These are phyloP conservation scores for Callithrix jacchus DNA, from an alignment of 2,113 vertebrate species.

Conservation along the genomic window DNA sequence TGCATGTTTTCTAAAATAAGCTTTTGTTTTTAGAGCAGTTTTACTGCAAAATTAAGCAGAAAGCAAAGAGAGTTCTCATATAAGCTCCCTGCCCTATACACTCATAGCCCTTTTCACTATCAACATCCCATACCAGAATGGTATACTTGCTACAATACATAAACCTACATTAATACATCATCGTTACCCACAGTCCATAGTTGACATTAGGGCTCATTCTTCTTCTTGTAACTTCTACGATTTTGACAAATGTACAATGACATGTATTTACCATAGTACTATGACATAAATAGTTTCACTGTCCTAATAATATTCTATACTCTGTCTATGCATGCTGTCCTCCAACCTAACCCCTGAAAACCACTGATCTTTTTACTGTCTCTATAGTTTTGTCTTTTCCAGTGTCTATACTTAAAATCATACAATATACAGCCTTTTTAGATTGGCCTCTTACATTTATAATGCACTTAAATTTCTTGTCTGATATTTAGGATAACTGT, in stretches of 20 bases:
- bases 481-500: too few relatives aligned
- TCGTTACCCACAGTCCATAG: neutral
- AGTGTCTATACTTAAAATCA: neutral
- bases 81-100: neutral
- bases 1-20: neutral
- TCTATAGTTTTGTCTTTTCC: neutral
- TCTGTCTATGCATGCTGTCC: neutral
- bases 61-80: neutral
- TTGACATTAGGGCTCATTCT: neutral
- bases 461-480: neutral
- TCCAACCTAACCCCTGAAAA: neutral
- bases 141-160: neutral
- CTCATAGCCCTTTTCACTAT: neutral
- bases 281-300: neutral
- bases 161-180: neutral
- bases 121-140: neutral
- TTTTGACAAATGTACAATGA: neutral
- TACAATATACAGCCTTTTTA: neutral
- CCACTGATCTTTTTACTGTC: neutral
- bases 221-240: neutral
- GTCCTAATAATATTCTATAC: neutral
- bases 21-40: neutral
- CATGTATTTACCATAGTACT: neutral
- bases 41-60: neutral
- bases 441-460: neutral